Percentiles rank a stretch among this genome's conserved stretches.
Conservation (phyloP, 2,888 invertebrate genomes). For the Pseudanteris insignis region DNA sequence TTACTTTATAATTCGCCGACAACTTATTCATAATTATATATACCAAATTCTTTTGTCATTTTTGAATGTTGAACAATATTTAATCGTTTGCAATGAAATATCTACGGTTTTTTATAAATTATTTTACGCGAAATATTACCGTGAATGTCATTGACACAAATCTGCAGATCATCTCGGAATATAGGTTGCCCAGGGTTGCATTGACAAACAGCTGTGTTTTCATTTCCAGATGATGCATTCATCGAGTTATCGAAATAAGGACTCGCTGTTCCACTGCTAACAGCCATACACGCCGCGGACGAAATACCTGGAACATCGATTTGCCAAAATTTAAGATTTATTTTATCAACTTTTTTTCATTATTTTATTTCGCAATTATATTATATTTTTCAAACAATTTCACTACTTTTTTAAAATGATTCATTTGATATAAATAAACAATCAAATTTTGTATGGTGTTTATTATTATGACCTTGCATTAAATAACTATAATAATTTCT, state of each 20-base stretch:
- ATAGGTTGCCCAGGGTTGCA: slow-evolving; percentile 80
- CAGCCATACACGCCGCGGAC: slow-evolving; percentile 73
- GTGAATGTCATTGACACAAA: slow-evolving; percentile 87
- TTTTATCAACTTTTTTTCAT: too few species aligned
- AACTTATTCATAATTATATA: too few species aligned
- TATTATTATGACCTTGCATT: too few species aligned
- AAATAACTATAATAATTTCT: too few species aligned
- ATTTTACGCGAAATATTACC: too few species aligned
- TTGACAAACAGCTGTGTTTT: slow-evolving; percentile 73
- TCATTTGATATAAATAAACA: too few species aligned
- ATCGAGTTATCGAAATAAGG: slow-evolving; percentile 67
- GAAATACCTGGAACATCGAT: slow-evolving; percentile 58
- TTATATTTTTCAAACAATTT: too few species aligned
- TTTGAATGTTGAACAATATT: not conserved
- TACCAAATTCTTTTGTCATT: not conserved
- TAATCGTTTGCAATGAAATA: not conserved
- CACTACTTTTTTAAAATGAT: too few species aligned
- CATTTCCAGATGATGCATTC: slow-evolving; percentile 58
- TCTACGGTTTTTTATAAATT: not conserved
- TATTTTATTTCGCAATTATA: too few species aligned
- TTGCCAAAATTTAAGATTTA: not conserved
- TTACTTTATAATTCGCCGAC: too few species aligned
- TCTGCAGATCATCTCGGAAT: slow-evolving; percentile 84
- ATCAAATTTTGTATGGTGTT: too few species aligned
- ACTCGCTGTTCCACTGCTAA: slow-evolving; percentile 75